Percentiles rank a stretch among this genome's conserved stretches.
Conservation (phyloP, 2,797 vertebrate species). For the Mus spretus region DNA sequence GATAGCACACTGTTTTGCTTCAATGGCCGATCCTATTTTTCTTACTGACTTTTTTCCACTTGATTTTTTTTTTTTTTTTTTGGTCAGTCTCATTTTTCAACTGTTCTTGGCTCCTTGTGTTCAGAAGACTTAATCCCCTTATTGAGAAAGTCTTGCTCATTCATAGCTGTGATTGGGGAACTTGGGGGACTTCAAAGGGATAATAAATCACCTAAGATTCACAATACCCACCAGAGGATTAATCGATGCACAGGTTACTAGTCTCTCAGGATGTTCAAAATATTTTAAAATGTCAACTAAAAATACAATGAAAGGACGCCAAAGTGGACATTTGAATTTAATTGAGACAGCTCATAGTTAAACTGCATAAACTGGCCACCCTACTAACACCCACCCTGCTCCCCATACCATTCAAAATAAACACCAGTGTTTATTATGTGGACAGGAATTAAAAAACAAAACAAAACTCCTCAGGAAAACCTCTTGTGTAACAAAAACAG, state of each 20-base stretch:
- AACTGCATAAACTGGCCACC: constrained; percentile 62
- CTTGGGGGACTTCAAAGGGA: constrained; percentile 42
- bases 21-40: constrained; percentile 50
- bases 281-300: constrained; percentile 70
- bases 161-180: neutral
- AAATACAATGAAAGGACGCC: constrained; percentile 75
- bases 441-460: constrained; percentile 66
- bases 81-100: neutral
- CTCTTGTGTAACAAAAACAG: constrained; percentile 71
- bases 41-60: constrained; percentile 65
- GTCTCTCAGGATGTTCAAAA: neutral
- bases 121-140: constrained; percentile 8
- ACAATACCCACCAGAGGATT: neutral
- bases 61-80: constrained; percentile 63
- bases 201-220: constrained; percentile 11
- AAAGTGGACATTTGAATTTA: constrained; percentile 81
- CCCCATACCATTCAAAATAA: constrained; percentile 81
- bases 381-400: constrained; percentile 70
- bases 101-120: constrained; percentile 52
- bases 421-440: constrained; percentile 80
- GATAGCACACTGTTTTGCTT: constrained; percentile 6
- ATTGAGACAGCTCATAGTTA: constrained; percentile 77
- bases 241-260: neutral
- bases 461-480: constrained; percentile 75
- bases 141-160: neutral